phyloP scores from a whole-genome alignment of 2,113 vertebrate species.

The Hippocampus guttulatus region DNA sequence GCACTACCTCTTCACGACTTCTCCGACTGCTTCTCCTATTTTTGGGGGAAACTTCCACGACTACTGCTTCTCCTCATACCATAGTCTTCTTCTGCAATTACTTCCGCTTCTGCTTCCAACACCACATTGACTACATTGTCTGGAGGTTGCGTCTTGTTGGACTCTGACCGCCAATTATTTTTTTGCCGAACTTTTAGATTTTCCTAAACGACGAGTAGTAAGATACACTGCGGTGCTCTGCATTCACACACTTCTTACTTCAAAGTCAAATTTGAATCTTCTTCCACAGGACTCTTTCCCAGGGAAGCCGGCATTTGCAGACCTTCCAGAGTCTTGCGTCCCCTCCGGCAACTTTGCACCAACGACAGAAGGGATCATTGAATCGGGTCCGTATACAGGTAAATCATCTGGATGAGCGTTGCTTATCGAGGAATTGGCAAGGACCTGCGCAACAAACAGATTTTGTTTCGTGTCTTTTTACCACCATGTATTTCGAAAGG shows the following conservation, averaged over 20 bases:
- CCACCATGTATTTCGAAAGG: conserved; percentile 18
- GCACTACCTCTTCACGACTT: too few relatives aligned
- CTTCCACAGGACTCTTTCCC: conserved; percentile 77
- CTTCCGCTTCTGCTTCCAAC: too few relatives aligned
- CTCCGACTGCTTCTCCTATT: too few relatives aligned
- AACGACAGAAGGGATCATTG: conserved; percentile 80
- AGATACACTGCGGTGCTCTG: not conserved
- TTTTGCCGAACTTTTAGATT: too few relatives aligned
- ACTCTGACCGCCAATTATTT: too few relatives aligned
- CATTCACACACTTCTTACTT: not conserved
- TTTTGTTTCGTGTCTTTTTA: not conserved
- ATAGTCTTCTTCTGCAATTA: too few relatives aligned
- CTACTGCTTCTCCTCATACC: too few relatives aligned
- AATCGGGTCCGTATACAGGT: conserved; percentile 82
- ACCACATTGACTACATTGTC: too few relatives aligned
- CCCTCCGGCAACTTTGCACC: conserved; percentile 76
- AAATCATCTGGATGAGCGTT: conserved; percentile 22
- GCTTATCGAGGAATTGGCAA: not conserved
- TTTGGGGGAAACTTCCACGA: too few relatives aligned
- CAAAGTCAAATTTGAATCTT: not conserved
- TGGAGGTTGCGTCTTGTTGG: too few relatives aligned
- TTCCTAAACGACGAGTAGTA: too few relatives aligned
- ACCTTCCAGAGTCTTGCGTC: conserved; percentile 81
- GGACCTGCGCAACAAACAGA: not conserved
- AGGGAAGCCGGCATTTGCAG: conserved; percentile 73